Percentiles rank a stretch among this genome's conserved stretches.
Evolutionary conservation across 2,888 invertebrate genomes (phyloP).

Genomic region (Sarcophaga variegata): DNA sequence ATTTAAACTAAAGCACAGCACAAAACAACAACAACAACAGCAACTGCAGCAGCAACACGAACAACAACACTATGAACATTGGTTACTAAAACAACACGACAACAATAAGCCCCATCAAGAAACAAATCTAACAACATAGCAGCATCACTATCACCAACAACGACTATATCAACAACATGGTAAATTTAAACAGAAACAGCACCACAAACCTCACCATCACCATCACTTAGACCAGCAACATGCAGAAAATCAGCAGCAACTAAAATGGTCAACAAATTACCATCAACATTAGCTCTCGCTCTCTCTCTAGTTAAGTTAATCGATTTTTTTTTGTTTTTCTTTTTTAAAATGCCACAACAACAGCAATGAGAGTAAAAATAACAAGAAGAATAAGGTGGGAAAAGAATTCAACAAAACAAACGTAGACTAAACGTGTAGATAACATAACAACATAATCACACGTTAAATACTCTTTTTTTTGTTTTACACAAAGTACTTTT

Average conservation of each 20-base stretch:
- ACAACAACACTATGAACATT: slow-evolving; percentile 48
- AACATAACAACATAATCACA: slow-evolving; percentile 54
- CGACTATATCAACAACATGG: slow-evolving; percentile 37
- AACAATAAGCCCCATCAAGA: slow-evolving; percentile 43
- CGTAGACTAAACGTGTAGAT: slow-evolving; percentile 46
- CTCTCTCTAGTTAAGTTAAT: too few relatives aligned
- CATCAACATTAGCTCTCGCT: slow-evolving; percentile 35
- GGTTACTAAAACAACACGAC: slow-evolving; percentile 55
- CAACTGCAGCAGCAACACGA: slow-evolving; percentile 35
- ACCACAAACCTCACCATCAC: slow-evolving; percentile 27
- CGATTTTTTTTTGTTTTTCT: too few relatives aligned
- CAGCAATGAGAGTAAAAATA: slow-evolving; percentile 57
- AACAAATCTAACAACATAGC: slow-evolving; percentile 50
- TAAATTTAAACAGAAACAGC: slow-evolving; percentile 40
- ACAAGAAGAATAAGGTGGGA: slow-evolving; percentile 72
- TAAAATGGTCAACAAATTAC: slow-evolving; percentile 62
- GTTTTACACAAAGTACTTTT: background rate
- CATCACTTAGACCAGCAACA: slow-evolving; percentile 20
- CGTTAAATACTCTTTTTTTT: slow-evolving; percentile 8
- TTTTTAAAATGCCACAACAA: background rate
- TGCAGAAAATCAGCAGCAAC: slow-evolving; percentile 72
- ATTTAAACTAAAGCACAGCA: slow-evolving; percentile 38
- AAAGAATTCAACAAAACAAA: slow-evolving; percentile 73
- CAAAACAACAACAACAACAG: slow-evolving; percentile 43
- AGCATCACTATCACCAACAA: slow-evolving; percentile 31